Evolutionary conservation across 2,888 invertebrate genomes (phyloP).

Genomic region (Zonitis immaculata): DNA sequence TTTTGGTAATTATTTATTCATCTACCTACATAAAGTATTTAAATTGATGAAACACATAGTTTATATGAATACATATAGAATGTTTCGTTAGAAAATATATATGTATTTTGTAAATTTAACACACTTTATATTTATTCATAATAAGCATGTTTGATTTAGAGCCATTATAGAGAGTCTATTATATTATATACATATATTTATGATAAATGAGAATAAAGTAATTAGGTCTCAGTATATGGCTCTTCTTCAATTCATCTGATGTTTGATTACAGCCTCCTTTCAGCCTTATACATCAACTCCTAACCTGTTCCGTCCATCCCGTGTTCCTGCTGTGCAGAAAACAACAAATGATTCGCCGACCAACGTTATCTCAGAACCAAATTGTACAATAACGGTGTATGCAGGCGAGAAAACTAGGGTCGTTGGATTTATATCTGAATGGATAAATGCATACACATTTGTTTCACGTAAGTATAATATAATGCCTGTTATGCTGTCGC

Average conservation of each 20-base stretch:
- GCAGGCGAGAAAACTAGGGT: conserved; percentile 50
- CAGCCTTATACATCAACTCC: conserved; percentile 36
- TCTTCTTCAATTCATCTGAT: conserved; percentile 21
- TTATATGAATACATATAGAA: too few species aligned
- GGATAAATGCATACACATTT: conserved; percentile 65
- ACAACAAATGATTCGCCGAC: conserved; percentile 44
- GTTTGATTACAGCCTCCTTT: conserved; percentile 39
- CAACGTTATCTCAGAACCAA: conserved; percentile 44
- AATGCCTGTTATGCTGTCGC: conserved; percentile 3
- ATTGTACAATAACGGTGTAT: conserved; percentile 53
- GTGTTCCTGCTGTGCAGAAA: conserved; percentile 35
- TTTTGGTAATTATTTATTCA: neutral
- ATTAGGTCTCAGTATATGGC: conserved; percentile 9
- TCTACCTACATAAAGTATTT: too few species aligned
- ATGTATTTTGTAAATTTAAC: too few species aligned
- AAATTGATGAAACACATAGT: too few species aligned
- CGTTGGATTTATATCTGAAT: conserved; percentile 64
- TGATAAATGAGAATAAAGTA: conserved; percentile 12
- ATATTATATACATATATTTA: too few species aligned
- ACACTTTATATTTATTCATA: too few species aligned
- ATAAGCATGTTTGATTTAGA: neutral
- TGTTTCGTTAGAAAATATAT: too few species aligned
- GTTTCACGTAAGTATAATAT: conserved; percentile 60
- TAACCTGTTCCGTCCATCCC: conserved; percentile 36
- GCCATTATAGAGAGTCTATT: neutral